These are phyloP conservation scores for Marisa cornuarietis DNA, from an alignment of 1,140 invertebrate genomes.

Conservation along the genomic window DNA sequence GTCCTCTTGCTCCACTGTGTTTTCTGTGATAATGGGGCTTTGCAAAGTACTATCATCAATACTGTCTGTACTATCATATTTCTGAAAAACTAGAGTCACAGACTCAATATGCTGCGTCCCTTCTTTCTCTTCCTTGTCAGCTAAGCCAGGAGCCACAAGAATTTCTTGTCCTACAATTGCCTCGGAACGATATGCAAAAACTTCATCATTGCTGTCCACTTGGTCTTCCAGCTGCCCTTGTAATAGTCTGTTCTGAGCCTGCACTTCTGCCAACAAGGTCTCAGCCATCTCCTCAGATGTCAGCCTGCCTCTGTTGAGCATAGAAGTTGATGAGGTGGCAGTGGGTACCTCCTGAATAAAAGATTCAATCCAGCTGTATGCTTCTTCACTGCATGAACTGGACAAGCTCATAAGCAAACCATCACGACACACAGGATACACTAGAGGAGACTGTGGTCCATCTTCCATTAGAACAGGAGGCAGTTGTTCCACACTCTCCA, in stretches of 20 bases:
- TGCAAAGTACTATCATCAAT: too few relatives aligned
- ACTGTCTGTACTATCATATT: too few relatives aligned
- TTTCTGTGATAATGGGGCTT: too few relatives aligned
- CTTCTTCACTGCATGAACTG: constrained; percentile 1
- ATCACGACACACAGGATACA: constrained; percentile 13
- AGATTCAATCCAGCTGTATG: constrained; percentile 16
- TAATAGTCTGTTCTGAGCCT: not conserved
- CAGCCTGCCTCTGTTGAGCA: constrained; percentile 25
- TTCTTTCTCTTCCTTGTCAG: too few relatives aligned
- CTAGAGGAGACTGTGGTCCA: not conserved
- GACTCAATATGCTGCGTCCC: too few relatives aligned
- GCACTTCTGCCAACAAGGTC: constrained; percentile 12
- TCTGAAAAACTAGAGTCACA: too few relatives aligned
- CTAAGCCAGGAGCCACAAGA: too few relatives aligned
- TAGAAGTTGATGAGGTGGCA: constrained; percentile 2
- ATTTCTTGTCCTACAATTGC: too few relatives aligned
- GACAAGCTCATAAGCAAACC: constrained; percentile 8
- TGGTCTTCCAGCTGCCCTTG: too few relatives aligned
- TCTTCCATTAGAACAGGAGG: not conserved
- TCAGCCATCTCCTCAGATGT: constrained; percentile 22
- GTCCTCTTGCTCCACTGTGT: constrained; percentile 6
- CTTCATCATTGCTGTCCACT: too few relatives aligned
- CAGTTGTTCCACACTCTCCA: constrained; percentile 4
- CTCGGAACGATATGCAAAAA: too few relatives aligned
- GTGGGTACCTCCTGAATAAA: constrained; percentile 15